Evolutionary conservation across 2,888 invertebrate genomes (phyloP).

Genomic region (Netelia virgata): DNA sequence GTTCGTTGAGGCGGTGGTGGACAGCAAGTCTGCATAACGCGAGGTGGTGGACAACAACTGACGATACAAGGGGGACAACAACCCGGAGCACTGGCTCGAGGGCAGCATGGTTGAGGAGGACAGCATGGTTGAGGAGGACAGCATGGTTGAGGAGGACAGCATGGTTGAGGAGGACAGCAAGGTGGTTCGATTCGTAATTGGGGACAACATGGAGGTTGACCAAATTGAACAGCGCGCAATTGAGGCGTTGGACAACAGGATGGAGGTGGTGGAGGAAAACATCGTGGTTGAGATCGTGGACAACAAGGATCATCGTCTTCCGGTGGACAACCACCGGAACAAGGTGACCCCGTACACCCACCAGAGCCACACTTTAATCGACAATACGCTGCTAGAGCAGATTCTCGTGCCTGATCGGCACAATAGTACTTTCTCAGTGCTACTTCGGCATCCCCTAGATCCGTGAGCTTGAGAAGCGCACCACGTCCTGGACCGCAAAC

Average conservation of each 20-base stretch:
- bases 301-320: slow-evolving; percentile 60
- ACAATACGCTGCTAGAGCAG: slow-evolving; percentile 79
- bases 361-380: slow-evolving; percentile 73
- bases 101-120: slow-evolving; percentile 46
- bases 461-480: slow-evolving; percentile 80
- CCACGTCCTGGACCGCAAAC: slow-evolving; percentile 80
- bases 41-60: slow-evolving; percentile 48
- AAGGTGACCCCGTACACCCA: slow-evolving; percentile 49
- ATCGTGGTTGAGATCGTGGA: slow-evolving; percentile 34
- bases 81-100: slow-evolving; percentile 41
- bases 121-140: slow-evolving; percentile 33
- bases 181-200: slow-evolving; percentile 29
- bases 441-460: slow-evolving; percentile 77
- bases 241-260: slow-evolving; percentile 73
- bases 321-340: slow-evolving; percentile 34
- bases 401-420: slow-evolving; percentile 77
- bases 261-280: slow-evolving; percentile 75
- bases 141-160: slow-evolving; percentile 31
- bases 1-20: slow-evolving; percentile 48
- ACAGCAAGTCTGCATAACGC: slow-evolving; percentile 16
- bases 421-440: slow-evolving; percentile 77
- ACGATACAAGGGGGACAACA: slow-evolving; percentile 57
- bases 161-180: slow-evolving; percentile 40
- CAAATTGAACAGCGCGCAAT: not conserved
- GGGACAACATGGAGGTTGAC: slow-evolving; percentile 27